phyloP scores from a whole-genome alignment of 1,140 invertebrate species.

The Conopomorpha cramerella region DNA sequence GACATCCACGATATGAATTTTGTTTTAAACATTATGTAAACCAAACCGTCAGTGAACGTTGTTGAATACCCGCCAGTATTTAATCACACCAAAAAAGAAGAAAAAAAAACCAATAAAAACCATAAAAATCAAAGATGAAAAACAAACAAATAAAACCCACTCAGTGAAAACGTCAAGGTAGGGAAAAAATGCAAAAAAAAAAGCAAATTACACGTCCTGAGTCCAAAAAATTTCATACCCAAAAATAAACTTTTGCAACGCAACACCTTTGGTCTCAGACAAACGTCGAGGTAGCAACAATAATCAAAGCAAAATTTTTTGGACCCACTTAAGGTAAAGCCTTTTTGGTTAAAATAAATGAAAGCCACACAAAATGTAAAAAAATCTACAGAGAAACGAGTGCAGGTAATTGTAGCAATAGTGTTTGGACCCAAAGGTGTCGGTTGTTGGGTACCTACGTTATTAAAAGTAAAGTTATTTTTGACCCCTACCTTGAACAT shows the following conservation, averaged over 20 bases:
- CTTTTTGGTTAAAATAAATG: too few species aligned
- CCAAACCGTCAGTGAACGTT: too few species aligned
- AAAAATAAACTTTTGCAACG: too few species aligned
- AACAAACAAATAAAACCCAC: slow-evolving; percentile 16
- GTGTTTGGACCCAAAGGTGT: slow-evolving; percentile 61
- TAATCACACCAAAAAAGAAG: too few species aligned
- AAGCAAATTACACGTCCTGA: slow-evolving; percentile 45
- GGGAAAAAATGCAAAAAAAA: slow-evolving; percentile 45
- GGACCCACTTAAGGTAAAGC: slow-evolving; percentile 48
- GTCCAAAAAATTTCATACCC: slow-evolving; percentile 54
- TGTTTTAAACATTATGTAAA: too few species aligned
- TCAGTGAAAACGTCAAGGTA: slow-evolving; percentile 54
- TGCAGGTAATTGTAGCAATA: slow-evolving; percentile 40
- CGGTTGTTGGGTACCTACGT: slow-evolving; percentile 8
- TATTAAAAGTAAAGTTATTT: slow-evolving; percentile 6
- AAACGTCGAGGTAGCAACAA: too few species aligned
- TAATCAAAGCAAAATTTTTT: too few species aligned
- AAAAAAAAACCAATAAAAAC: too few species aligned
- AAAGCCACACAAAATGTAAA: too few species aligned
- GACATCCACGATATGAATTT: too few species aligned
- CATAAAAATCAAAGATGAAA: too few species aligned
- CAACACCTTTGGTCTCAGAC: slow-evolving; percentile 53
- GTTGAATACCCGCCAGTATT: too few species aligned
- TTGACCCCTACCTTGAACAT: slow-evolving; percentile 92
- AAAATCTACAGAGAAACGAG: slow-evolving; percentile 53